Evolutionary conservation across 2,113 vertebrate genomes (phyloP), one percentile per base, ranked within the genome.

Genomic region (Dasyornis broadbenti): DNA sequence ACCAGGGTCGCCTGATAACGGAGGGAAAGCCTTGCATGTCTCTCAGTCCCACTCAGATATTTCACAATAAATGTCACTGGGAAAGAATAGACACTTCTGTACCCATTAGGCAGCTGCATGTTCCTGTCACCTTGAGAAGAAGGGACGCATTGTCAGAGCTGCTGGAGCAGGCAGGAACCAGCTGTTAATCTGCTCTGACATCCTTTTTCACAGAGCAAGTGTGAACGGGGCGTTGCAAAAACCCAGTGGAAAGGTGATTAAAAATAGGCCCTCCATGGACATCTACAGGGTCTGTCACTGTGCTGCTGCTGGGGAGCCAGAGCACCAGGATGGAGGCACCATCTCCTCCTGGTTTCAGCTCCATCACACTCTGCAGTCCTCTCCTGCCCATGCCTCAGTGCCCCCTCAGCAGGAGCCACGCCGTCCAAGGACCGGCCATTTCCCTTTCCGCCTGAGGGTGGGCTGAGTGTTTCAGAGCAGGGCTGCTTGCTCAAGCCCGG

Each of bases 1-100:
- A 98, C 98, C 99, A 99, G 98, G 98, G 97, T 98, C 96, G 52
- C 94, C 98, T 97, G 98, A 99, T 99, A 99, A 98, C 97, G 92
- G 69, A 87, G 94, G 96, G 97, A 97, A 96, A 97, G 95, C 97
- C 97, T 97, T 97, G 96, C 95, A 93, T 96, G 96, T 96, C 96
- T 97, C 96, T 93, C 94, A 89, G 94, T 93, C 94, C 96, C 95
- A 96, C 97, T 97, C 94, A 96, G 96, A 96, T 98, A 95, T 97
- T 98, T 98, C 97, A 98, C 97, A 98, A 98, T 97, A 95, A 97
- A 97, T 97, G 96, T 97, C 97, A 97, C 90, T 92, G 95, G 94
- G 95, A 96, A 97, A 98, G 97, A 96, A 97, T 97, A 98, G 97
- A 98, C 98, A 97, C 97, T 98, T 98, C 96, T 96, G 96, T 96